Evolutionary conservation across 2,888 invertebrate species (phyloP).

Genomic region (Conistra vaccinii): DNA sequence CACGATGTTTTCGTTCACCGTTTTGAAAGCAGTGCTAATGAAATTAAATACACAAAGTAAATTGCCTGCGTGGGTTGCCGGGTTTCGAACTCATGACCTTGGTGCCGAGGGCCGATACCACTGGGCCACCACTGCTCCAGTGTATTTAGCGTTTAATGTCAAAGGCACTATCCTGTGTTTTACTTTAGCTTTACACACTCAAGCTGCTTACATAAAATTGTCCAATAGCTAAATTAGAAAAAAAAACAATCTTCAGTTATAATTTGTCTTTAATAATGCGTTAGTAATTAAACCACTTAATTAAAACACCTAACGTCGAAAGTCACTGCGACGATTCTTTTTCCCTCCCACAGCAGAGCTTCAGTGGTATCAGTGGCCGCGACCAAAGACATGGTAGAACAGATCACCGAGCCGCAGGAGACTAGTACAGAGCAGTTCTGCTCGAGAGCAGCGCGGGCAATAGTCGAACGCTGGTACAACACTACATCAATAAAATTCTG

Average conservation of each 20-base stretch:
- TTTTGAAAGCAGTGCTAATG: no score
- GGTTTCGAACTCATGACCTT: no score
- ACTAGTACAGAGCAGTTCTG: conserved; percentile 56
- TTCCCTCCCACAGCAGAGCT: conserved; percentile 67
- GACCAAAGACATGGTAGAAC: conserved; percentile 68
- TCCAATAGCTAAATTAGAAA: neutral
- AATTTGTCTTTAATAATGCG: neutral
- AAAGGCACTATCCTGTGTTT: neutral
- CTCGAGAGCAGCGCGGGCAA: conserved; percentile 55
- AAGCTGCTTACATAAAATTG: neutral
- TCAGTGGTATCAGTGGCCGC: conserved; percentile 74
- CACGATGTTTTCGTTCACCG: no score
- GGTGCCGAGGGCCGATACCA: no score
- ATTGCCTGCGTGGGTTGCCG: no score
- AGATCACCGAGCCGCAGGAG: conserved; percentile 42
- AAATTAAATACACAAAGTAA: no score
- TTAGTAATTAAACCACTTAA: conserved; percentile 7
- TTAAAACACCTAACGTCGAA: conserved; percentile 12
- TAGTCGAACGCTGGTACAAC: conserved; percentile 58
- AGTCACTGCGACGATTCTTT: conserved; percentile 46
- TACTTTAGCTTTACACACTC: no score
- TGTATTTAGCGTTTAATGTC: neutral
- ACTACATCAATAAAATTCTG: conserved; percentile 30
- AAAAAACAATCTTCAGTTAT: neutral
- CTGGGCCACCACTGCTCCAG: no score